A percentile compares a stretch with the other conserved stretches of the same genome.
Evolutionary conservation across 2,888 invertebrate species (phyloP).

Genomic region (Volucella inanis): DNA sequence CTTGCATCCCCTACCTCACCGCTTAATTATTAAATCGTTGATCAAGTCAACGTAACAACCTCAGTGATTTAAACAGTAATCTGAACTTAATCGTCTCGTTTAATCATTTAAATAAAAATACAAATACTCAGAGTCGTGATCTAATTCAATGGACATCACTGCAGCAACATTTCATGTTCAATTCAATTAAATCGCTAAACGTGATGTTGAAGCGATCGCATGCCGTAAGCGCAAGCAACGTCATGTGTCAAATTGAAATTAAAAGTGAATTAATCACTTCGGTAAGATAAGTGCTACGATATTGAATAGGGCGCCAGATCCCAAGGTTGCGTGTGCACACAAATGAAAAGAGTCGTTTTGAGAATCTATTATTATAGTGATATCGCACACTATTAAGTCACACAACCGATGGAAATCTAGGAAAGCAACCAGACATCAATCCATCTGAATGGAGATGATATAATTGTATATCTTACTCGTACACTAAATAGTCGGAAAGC

Average conservation of each 20-base stretch:
- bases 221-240: conserved; percentile 14
- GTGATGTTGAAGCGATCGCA: background rate
- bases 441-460: too few relatives aligned
- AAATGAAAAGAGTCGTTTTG: conserved; percentile 1
- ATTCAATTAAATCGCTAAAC: conserved; percentile 13
- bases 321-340: background rate
- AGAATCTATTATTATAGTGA: too few relatives aligned
- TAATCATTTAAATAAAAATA: background rate
- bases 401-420: too few relatives aligned
- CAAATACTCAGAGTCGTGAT: background rate
- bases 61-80: background rate
- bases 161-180: background rate
- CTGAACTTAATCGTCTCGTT: background rate
- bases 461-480: too few relatives aligned
- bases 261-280: conserved; percentile 47
- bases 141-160: background rate
- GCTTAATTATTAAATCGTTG: too few relatives aligned
- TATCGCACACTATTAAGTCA: too few relatives aligned
- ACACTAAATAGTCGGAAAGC: too few relatives aligned
- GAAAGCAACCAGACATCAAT: too few relatives aligned
- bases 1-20: too few relatives aligned
- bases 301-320: conserved; percentile 11
- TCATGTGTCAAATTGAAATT: conserved; percentile 39
- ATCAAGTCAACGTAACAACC: too few relatives aligned
- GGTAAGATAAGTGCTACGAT: conserved; percentile 13